These are phyloP conservation scores for Tenodera sinensis DNA, from an alignment of 2,888 invertebrate genomes.

Conservation along the genomic window DNA sequence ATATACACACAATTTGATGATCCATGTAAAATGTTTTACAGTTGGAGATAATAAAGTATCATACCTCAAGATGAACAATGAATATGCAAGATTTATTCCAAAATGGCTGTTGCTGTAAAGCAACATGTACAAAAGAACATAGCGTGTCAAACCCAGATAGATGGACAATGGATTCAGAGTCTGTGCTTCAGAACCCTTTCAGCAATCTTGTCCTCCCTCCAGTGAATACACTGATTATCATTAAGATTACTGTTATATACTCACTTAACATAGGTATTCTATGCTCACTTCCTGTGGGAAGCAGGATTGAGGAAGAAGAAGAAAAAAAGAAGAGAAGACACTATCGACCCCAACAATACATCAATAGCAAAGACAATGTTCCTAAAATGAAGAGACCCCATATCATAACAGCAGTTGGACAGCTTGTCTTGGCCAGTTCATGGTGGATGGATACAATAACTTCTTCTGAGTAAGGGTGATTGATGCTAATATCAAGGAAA, in stretches of 20 bases:
- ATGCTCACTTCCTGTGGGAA: no score
- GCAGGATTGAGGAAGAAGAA: background rate
- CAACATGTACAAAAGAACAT: conserved; percentile 17
- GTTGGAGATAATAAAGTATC: no score
- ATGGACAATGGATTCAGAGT: conserved; percentile 16
- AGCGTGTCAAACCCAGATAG: background rate
- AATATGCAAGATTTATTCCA: no score
- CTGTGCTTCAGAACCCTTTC: background rate
- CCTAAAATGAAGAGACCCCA: background rate
- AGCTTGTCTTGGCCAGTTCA: conserved; percentile 22
- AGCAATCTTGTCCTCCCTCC: background rate
- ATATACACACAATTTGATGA: no score
- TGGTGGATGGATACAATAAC: background rate
- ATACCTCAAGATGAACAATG: no score
- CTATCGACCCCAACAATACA: background rate
- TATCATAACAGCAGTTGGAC: conserved; percentile 13
- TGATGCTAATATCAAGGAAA: background rate
- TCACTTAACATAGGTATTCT: background rate
- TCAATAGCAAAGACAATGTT: conserved; percentile 13
- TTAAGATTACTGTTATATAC: background rate
- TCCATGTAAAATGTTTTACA: no score
- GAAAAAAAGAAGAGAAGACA: background rate
- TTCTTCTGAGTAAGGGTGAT: conserved; percentile 20
- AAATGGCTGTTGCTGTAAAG: background rate
- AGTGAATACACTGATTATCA: background rate